Conservation (phyloP, 2,888 invertebrate species). For the Liodrosophila aerea region DNA sequence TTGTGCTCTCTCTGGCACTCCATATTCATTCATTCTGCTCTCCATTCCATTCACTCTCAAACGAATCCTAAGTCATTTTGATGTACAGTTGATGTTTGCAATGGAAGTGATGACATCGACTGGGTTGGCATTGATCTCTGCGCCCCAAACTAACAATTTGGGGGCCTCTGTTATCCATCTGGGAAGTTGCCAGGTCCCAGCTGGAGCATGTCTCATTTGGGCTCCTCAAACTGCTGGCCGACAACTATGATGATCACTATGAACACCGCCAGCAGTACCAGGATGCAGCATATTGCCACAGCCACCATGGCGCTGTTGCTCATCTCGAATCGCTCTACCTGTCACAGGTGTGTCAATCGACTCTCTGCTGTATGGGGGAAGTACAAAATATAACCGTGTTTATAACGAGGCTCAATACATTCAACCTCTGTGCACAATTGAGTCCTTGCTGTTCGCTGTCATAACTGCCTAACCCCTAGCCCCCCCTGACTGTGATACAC, state of each 20-base stretch:
- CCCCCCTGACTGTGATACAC: slow-evolving; percentile 47
- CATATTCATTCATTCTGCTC: slow-evolving; percentile 2
- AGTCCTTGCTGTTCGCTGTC: slow-evolving; percentile 65
- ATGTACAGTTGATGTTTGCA: background rate
- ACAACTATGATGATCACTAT: slow-evolving; percentile 92
- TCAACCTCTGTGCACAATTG: slow-evolving; percentile 59
- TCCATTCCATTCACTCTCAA: slow-evolving; percentile 3
- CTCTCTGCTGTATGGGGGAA: slow-evolving; percentile 7
- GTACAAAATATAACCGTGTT: slow-evolving; percentile 9
- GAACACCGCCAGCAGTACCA: slow-evolving; percentile 91
- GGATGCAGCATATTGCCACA: slow-evolving; percentile 92
- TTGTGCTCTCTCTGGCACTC: background rate
- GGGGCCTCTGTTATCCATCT: slow-evolving; percentile 83
- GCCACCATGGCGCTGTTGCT: slow-evolving; percentile 87
- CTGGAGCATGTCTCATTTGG: slow-evolving; percentile 84
- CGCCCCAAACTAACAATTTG: slow-evolving; percentile 78
- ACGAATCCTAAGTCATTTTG: too few relatives aligned
- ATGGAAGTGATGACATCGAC: slow-evolving; percentile 1
- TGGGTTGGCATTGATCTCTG: slow-evolving; percentile 24
- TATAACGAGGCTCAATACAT: too few relatives aligned
- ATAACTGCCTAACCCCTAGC: slow-evolving; percentile 33
- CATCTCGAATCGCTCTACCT: slow-evolving; percentile 60
- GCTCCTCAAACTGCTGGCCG: slow-evolving; percentile 88
- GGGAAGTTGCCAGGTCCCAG: slow-evolving; percentile 83
- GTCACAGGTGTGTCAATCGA: too few relatives aligned